These are phyloP conservation scores for Chionodraco myersi DNA, from an alignment of 2,113 vertebrate species.

Conservation along the genomic window DNA sequence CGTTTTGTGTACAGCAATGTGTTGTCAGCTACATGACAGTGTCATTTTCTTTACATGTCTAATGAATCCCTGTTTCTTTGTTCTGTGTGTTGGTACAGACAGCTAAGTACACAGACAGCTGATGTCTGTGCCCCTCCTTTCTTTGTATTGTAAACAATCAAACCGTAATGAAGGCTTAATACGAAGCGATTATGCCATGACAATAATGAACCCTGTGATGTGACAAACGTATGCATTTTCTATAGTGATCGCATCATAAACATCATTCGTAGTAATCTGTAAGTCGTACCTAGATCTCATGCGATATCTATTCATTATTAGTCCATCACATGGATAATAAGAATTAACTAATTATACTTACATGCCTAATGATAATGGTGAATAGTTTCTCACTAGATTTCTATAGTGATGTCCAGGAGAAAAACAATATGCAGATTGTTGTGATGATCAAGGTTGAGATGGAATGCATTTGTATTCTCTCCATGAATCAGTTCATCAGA, in stretches of 20 bases:
- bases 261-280: slow-evolving; percentile 15
- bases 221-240: slow-evolving; percentile 26
- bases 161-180: slow-evolving; percentile 25
- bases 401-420: not conserved
- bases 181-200: slow-evolving; percentile 23
- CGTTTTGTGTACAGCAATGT: slow-evolving; percentile 29
- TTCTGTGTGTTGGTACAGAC: slow-evolving; percentile 36
- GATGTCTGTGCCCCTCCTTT: not conserved
- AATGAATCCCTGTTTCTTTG: slow-evolving; percentile 43
- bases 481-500: not conserved
- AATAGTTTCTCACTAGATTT: not conserved
- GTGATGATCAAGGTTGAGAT: not conserved
- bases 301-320: slow-evolving; percentile 17
- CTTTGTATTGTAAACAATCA: slow-evolving; percentile 32
- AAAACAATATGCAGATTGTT: not conserved
- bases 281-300: not conserved
- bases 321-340: not conserved
- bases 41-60: slow-evolving; percentile 25
- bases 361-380: not conserved
- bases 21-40: slow-evolving; percentile 23
- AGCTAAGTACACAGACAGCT: slow-evolving; percentile 34
- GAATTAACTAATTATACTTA: slow-evolving; percentile 13
- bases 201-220: slow-evolving; percentile 27
- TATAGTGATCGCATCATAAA: not conserved
- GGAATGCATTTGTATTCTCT: not conserved